Percentiles rank a stretch among this genome's conserved stretches.
Conservation (phyloP, 1,140 invertebrate genomes). For the Pinna nobilis region DNA sequence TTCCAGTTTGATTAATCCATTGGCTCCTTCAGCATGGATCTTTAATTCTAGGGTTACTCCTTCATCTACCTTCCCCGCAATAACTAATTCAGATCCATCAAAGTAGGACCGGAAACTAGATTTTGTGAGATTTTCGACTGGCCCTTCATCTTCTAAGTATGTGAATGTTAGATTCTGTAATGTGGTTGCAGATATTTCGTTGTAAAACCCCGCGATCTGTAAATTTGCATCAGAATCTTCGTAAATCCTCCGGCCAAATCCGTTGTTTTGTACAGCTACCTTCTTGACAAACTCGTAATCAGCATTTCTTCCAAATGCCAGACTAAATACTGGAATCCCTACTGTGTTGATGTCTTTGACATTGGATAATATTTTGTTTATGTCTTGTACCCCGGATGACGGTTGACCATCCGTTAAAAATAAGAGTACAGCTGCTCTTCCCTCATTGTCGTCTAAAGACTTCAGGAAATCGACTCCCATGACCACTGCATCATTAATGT, state of each 20-base stretch:
- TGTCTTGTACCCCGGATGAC: constrained; percentile 79
- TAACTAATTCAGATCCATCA: constrained; percentile 49
- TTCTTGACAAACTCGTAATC: constrained; percentile 81
- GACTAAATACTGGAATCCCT: constrained; percentile 76
- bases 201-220: constrained; percentile 82
- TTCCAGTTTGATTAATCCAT: not conserved
- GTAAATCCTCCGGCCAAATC: constrained; percentile 84
- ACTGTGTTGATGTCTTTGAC: constrained; percentile 54
- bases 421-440: constrained; percentile 78
- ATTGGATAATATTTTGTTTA: constrained; percentile 76
- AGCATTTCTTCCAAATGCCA: constrained; percentile 84
- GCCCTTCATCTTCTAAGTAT: constrained; percentile 55
- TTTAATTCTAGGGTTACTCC: not conserved
- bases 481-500: constrained; percentile 42
- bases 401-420: constrained; percentile 86
- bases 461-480: constrained; percentile 40
- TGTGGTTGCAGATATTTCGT: constrained; percentile 36
- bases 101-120: constrained; percentile 45
- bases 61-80: constrained; percentile 44
- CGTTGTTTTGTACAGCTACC: constrained; percentile 80
- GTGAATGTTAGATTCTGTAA: constrained; percentile 31
- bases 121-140: constrained; percentile 51
- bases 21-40: not conserved
- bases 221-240: constrained; percentile 82
- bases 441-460: constrained; percentile 51